Evolutionary conservation across 2,797 vertebrate species (phyloP).

Genomic region (Psittacula derbiana): DNA sequence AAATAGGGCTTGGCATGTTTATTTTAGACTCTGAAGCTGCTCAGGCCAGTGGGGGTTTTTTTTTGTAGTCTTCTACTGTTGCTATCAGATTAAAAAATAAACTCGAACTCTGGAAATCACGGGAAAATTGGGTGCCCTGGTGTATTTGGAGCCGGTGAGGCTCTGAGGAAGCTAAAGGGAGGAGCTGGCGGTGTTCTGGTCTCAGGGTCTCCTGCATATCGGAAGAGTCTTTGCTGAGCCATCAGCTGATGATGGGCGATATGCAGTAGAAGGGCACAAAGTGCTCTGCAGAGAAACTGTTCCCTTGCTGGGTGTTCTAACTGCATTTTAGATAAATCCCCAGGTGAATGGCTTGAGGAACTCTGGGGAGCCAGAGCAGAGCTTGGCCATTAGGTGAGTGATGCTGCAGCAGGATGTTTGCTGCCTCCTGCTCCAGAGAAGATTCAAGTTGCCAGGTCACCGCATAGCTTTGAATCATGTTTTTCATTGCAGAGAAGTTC

Average conservation of each 20-base stretch:
- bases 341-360: neutral
- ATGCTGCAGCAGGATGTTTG: neutral
- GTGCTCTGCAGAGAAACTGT: neutral
- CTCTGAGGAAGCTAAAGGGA: neutral
- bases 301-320: neutral
- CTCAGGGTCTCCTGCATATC: neutral
- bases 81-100: slow-evolving; percentile 47
- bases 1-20: slow-evolving; percentile 65
- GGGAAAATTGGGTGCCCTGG: neutral
- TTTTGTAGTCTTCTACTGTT: slow-evolving; percentile 59
- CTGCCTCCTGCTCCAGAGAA: neutral
- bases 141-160: neutral
- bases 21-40: slow-evolving; percentile 52
- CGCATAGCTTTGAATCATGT: neutral
- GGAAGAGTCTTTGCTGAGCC: neutral
- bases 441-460: neutral
- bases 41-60: slow-evolving; percentile 24
- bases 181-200: fast-evolving
- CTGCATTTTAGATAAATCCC: neutral
- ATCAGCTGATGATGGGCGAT: neutral
- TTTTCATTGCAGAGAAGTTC: neutral
- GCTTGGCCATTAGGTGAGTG: neutral
- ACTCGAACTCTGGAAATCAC: slow-evolving; percentile 26
- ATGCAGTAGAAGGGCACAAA: neutral
- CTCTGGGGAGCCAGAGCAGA: neutral